Base-by-base conservation (phyloP, 1,140 invertebrate genomes). In the Lineus longissimus region DNA sequence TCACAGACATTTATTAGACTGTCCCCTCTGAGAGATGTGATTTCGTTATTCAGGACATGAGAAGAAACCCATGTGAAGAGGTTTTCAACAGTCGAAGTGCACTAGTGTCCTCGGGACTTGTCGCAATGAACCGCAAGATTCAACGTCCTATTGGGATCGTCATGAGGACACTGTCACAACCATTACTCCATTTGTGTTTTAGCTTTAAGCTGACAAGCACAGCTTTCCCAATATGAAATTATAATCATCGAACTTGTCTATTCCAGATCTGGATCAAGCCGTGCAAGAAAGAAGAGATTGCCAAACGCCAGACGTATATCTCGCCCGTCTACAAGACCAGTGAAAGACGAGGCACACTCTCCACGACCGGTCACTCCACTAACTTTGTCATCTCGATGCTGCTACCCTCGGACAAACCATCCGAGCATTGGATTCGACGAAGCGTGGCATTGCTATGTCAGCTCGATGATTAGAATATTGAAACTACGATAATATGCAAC, bases 301-400 rank as follows among this genome's bases (percentile, higher is more conserved):
- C 59, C 9, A 29, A 61, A 30, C 45, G 41, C 4, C 30, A 15
- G 2, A 65, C 64, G 23, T 94, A 92, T 70, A 84, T 87, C 63
- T 92, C 90, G 75, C 92, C 92, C 0, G 85, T 93, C 2, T 94
- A 94, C 74, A 92, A 92, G 79, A 94, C 91, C 0, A 90, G 87
- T 69, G 89, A 88, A 40, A 84, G 91, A 70, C 84, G 72, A 29
- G 73, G 73, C 31, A 62, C 59, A 9, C 73, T 74, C 6, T 72
- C 67, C 22, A 74, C 73, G 40, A 74, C 73, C 43, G 73, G 73
- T 1, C 73, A 74, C 58, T 74, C 72, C 23, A 74, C 73, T 13
- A 74, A 74, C 63, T 74, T 74, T 58, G 70, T 74, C 9, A 33
- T 74, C 11, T 36, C 59, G 40, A 67, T 74, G 25, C 54, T 62